These are phyloP conservation scores for Psittacula derbiana DNA, from an alignment of 2,797 vertebrate species.

Conservation along the genomic window DNA sequence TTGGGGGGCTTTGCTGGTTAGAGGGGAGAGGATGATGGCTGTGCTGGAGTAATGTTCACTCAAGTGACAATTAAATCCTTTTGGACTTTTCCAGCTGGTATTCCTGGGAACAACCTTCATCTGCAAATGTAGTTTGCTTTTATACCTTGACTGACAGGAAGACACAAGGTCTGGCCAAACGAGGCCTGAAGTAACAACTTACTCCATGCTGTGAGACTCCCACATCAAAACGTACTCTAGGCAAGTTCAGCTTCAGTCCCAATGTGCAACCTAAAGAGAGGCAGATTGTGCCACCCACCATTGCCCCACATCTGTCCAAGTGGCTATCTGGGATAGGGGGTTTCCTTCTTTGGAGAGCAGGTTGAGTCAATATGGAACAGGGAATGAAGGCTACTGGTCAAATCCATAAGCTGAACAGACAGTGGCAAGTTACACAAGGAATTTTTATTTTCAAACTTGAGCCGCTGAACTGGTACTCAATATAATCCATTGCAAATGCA, in stretches of 20 bases:
- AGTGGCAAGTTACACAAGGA: neutral
- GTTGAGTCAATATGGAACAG: neutral
- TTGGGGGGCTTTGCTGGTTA: neutral
- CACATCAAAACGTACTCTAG: neutral
- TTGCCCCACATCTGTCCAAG: neutral
- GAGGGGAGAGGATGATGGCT: neutral
- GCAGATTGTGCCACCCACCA: neutral
- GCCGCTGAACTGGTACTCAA: neutral
- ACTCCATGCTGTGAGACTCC: neutral
- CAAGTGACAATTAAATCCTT: neutral
- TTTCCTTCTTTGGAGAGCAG: neutral
- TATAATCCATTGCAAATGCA: neutral
- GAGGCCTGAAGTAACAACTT: neutral
- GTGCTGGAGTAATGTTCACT: neutral
- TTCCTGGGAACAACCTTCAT: neutral
- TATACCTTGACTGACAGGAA: neutral
- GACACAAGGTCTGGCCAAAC: neutral
- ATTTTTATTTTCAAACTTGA: neutral
- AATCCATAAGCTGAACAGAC: neutral
- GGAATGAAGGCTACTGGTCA: neutral
- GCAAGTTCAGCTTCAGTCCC: neutral
- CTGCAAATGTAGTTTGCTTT: neutral
- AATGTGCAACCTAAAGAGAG: neutral
- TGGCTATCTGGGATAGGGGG: neutral
- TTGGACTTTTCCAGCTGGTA: neutral